Evolutionary conservation across 2,888 invertebrate genomes (phyloP).

Genomic region (Drosophila kambysellisi): DNA sequence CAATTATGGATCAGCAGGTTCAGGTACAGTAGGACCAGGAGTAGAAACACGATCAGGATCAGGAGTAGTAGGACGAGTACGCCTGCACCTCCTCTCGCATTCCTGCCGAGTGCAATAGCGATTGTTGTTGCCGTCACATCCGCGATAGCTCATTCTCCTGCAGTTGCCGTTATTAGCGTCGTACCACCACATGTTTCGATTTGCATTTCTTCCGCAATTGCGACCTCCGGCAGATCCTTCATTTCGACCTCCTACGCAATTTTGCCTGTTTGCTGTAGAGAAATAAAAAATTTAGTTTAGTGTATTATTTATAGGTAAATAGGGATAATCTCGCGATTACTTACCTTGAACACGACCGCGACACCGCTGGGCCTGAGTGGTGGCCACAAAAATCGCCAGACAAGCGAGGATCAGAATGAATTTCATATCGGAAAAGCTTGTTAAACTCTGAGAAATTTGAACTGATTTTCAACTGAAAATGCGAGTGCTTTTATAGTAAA

Average conservation of each 20-base stretch:
- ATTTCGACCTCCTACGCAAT: background rate
- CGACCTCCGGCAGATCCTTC: background rate
- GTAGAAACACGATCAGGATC: background rate
- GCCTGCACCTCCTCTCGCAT: conserved; percentile 1
- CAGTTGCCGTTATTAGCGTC: background rate
- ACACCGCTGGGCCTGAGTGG: conserved; percentile 21
- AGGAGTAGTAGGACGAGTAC: too few relatives aligned
- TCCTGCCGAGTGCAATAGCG: background rate
- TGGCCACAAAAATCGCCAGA: conserved; percentile 31
- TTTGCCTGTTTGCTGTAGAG: background rate
- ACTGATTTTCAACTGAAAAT: conserved; percentile 21
- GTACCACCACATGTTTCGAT: conserved; percentile 30
- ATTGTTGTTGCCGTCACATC: conserved; percentile 27
- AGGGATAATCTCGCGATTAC: too few relatives aligned
- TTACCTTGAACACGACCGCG: background rate
- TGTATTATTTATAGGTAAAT: background rate
- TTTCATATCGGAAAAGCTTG: conserved; percentile 32
- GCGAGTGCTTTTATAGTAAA: conserved; percentile 19
- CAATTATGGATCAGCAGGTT: background rate
- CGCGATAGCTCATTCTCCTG: background rate
- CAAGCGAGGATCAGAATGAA: conserved; percentile 36
- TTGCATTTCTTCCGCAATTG: background rate
- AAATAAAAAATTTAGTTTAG: too few relatives aligned
- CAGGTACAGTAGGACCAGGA: background rate
- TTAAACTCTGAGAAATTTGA: conserved; percentile 4